Conservation (phyloP, 1,140 invertebrate genomes). For the Philopotamus ludificatus region DNA sequence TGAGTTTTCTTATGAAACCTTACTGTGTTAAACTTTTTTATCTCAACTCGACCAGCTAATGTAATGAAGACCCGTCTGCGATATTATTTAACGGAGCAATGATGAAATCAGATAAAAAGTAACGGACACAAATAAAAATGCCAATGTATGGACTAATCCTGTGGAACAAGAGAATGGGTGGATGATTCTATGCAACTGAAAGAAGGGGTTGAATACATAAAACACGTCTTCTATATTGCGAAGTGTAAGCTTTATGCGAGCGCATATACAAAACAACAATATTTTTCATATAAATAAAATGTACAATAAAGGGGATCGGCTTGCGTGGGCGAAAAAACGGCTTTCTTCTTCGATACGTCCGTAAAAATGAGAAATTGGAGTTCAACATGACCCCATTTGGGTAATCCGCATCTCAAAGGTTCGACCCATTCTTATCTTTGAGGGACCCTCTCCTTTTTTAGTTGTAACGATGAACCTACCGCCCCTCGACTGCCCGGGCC, state of each 20-base stretch:
- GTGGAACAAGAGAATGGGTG: no score
- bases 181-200: no score
- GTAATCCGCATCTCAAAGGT: constrained; percentile 29
- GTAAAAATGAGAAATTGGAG: constrained; percentile 29
- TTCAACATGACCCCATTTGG: constrained; percentile 28
- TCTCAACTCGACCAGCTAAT: not conserved
- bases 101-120: not conserved
- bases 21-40: not conserved
- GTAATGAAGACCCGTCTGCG: not conserved
- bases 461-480: not conserved
- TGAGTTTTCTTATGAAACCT: constrained; percentile 12
- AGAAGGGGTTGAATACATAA: no score
- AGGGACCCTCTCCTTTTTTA: not conserved
- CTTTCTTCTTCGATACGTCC: constrained; percentile 25
- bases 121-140: not conserved
- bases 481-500: not conserved
- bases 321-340: not conserved
- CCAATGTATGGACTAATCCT: no score
- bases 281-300: not conserved
- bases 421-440: constrained; percentile 17
- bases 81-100: not conserved
- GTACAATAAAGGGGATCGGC: not conserved
- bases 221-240: no score
- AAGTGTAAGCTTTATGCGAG: no score
- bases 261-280: not conserved